Evolutionary conservation across 2,797 vertebrate species (phyloP).

Genomic region (Fistularia commersonii): DNA sequence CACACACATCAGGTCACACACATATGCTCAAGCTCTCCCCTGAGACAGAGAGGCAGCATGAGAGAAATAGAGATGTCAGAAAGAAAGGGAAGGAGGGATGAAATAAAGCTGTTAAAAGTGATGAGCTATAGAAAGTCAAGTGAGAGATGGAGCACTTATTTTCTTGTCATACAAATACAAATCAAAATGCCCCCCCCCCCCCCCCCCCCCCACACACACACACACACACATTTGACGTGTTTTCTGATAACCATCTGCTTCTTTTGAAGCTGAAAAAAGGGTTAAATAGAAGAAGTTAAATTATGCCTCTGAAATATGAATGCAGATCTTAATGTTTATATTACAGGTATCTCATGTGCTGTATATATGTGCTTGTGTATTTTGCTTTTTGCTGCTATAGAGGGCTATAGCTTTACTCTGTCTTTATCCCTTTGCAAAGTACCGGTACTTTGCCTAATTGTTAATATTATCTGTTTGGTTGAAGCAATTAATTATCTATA

Average conservation of each 20-base stretch:
- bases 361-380: too few species aligned
- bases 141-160: too few species aligned
- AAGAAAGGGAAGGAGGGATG: constrained; percentile 35
- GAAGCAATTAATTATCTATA: too few species aligned
- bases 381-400: too few species aligned
- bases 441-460: too few species aligned
- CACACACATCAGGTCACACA: constrained; percentile 36
- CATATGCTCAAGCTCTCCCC: constrained; percentile 62
- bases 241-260: constrained; percentile 4
- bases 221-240: constrained; percentile 8
- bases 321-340: background rate
- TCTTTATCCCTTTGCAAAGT: too few species aligned
- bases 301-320: background rate
- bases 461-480: too few species aligned
- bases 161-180: too few species aligned
- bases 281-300: background rate
- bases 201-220: too few species aligned
- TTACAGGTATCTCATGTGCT: background rate
- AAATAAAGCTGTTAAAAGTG: constrained; percentile 3
- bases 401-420: too few species aligned
- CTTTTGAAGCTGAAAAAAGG: background rate
- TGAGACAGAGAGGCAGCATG: constrained; percentile 33
- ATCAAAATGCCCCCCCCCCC: too few species aligned
- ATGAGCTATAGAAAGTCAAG: too few species aligned
- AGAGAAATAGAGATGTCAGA: constrained; percentile 62